Evolutionary conservation across 2,888 invertebrate species (phyloP).

Genomic region (Aspidiotus destructor): DNA sequence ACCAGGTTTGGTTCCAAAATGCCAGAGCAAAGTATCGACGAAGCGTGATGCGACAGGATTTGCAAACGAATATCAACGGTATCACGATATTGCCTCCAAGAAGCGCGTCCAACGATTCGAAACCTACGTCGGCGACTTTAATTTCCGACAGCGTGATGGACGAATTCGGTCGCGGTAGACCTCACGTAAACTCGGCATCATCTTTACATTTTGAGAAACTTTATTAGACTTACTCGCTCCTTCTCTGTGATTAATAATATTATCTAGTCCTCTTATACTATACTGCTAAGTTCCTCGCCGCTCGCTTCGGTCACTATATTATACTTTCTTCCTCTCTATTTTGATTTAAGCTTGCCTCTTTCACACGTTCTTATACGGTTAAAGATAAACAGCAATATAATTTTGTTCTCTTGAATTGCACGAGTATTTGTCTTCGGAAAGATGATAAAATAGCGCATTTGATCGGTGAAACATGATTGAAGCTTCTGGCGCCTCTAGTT

Average conservation of each 20-base stretch:
- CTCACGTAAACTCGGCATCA: conserved; percentile 10
- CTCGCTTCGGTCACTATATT: too few species aligned
- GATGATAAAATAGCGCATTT: neutral
- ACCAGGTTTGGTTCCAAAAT: conserved; percentile 98
- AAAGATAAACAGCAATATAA: neutral
- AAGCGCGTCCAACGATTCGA: conserved; percentile 3
- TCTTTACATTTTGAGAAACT: conserved; percentile 25
- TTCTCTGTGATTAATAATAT: too few species aligned
- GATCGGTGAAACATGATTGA: too few species aligned
- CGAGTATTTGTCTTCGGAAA: neutral
- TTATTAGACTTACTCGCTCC: conserved; percentile 3
- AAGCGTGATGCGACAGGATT: conserved; percentile 78
- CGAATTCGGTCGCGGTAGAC: conserved; percentile 11
- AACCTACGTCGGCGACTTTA: neutral
- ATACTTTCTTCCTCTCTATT: too few species aligned
- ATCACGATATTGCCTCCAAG: conserved; percentile 18
- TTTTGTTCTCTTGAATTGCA: neutral
- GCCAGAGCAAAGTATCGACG: conserved; percentile 97
- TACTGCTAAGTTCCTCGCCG: too few species aligned
- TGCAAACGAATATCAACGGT: conserved; percentile 37
- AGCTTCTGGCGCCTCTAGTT: neutral
- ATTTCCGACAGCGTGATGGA: conserved; percentile 9
- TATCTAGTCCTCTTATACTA: too few species aligned
- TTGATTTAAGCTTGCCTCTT: too few species aligned
- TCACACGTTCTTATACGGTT: neutral